Conservation (phyloP, 2,797 vertebrate genomes). For the Megalops cyprinoides region DNA sequence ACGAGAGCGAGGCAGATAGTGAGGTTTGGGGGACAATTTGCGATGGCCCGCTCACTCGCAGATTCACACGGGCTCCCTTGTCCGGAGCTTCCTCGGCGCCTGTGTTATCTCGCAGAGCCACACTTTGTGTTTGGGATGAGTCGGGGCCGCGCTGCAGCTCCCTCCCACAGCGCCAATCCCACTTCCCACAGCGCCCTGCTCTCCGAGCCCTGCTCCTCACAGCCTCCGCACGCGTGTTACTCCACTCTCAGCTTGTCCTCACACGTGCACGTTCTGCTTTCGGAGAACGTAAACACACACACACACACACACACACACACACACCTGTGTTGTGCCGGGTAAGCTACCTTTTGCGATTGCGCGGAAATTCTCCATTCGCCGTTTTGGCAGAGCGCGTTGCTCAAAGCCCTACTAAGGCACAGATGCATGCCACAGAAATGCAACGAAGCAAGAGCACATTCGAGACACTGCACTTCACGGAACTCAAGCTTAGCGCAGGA, state of each 20-base stretch:
- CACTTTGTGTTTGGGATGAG: conserved; percentile 37
- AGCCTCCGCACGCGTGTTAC: not conserved
- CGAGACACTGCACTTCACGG: not conserved
- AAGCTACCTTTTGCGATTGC: not conserved
- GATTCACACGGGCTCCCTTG: conserved; percentile 29
- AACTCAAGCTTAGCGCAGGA: not conserved
- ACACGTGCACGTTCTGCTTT: not conserved
- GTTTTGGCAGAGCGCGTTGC: not conserved
- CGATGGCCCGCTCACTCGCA: conserved; percentile 22
- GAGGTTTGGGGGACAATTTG: conserved; percentile 23
- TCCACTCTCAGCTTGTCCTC: conserved; percentile 6
- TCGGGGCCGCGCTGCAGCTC: conserved; percentile 16
- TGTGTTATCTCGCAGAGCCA: conserved; percentile 48
- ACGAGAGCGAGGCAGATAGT: conserved; percentile 1
- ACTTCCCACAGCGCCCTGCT: conserved; percentile 2
- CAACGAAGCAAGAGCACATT: not conserved
- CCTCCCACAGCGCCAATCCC: conserved; percentile 12
- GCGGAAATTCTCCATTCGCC: not conserved
- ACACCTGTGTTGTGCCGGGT: not conserved
- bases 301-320: too few species aligned
- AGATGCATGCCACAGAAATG: not conserved
- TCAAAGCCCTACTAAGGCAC: not conserved
- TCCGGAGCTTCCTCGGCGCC: not conserved
- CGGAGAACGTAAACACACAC: not conserved
- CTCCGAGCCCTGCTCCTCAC: conserved; percentile 17